Evolutionary conservation across 1,140 invertebrate species (phyloP), one percentile per base, ranked within the genome.

Genomic region (Drosophila pseudoananassae): DNA sequence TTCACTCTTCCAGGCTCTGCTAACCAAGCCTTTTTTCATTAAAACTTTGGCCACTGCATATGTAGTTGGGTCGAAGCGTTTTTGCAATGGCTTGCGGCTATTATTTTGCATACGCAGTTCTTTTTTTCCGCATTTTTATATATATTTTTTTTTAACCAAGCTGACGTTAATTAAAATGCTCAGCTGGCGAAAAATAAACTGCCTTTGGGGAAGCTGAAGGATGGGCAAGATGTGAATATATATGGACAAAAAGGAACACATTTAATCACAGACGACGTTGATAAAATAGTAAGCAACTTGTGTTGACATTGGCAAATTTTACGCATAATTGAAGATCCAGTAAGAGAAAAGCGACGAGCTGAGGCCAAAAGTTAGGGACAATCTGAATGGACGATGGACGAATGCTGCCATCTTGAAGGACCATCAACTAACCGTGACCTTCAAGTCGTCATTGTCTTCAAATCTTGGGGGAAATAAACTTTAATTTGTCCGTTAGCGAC

Each of bases 151-250:
- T 43, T 33, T 43, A n/a, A 46, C 31, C 53, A 46, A 63, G 33
- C 64, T 71, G 51, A 14, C 43, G 55, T 75, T 78, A 74, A 78
- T 78, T 81, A 72, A 81, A 81, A 76, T 73, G 54, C 31, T 73
- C 50, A 57, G 56, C 40, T 76, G 47, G 33, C 49, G 33, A 53
- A 57, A 73, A 73, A 50, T 38, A 64, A 74, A 46, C 25, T 12
- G 57, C 60, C 54, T 50, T 23, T 8, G 47, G 58, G 12, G 33
- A 54, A 12, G 25, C 12, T 38, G 40, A 36, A 46, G 40, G 40
- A 38, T 29, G 12, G 4, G 4, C 29, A 10, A 23, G 8, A 12
- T 10, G 17, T 20, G 20, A 20, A 20, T 20, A 20, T 20, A 20
- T 20, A 20, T 20, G 29, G 29, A 8, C 43, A 45, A 8, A 14